Base-by-base conservation (phyloP, 2,797 vertebrate genomes). In the Labroides dimidiatus region DNA sequence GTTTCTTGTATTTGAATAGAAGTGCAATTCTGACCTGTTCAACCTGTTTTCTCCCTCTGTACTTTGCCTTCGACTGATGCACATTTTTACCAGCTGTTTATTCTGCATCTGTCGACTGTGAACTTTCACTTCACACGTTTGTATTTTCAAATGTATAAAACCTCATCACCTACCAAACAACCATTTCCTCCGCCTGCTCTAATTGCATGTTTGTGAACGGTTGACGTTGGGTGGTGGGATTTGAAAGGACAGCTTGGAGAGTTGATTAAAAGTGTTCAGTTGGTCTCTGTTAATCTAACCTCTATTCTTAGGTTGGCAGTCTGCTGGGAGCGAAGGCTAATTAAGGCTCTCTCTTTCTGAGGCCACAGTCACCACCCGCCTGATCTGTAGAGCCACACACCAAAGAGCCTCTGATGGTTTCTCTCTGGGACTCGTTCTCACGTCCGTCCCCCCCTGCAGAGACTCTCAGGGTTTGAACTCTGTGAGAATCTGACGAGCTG, bases 51-150 rank as follows among this genome's bases (percentile, higher is more conserved):
- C 30, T 45, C 64, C 47, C 53, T 64, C 21, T 8, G 39, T 50
- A 24, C 23, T 33, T 20, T 55, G 50, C 48, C n/a, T 20, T 2
- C 68, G 56, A 84, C 60, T 33, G 59, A 74, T 58, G 59, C 52
- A 70, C 61, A 33, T 23, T 59, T 23, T 59, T 58, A 60, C 69
- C 74, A 62, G 50, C 64, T 75, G 73, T 76, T 85, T 63, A 41
- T 50, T 75, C 67, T 60, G 36, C 75, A 23, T 82, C 63, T 73
- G 60, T 30, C 36, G 51, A 68, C 87, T 86, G 87, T 84, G 77
- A 91, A 82, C 71, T 76, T 77, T 91, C 84, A 84, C 78, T 86
- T 91, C 83, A 88, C 88, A 90, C 83, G 15, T 89, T 82, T 73
- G 68, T 79, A 72, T 87, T 89, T 88, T 82, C 59, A 86, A 82